phyloP scores from a whole-genome alignment of 35 echinoderm and acorn worm species.

The Ophiothrix spiculata region DNA sequence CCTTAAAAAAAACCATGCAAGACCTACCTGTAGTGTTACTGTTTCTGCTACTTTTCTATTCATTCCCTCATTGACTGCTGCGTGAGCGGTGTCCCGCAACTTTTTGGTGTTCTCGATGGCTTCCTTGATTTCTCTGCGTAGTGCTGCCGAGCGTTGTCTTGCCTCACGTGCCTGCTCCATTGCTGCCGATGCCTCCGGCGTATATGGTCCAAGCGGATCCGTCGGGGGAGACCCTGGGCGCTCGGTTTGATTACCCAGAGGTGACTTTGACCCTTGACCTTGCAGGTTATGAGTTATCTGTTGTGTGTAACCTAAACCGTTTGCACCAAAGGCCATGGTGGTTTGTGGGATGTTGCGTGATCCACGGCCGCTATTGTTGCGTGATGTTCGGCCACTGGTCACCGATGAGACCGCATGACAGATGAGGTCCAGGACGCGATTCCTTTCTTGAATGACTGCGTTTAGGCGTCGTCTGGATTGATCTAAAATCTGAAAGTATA shows the following conservation, averaged over 20 bases:
- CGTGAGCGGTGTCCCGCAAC: constrained; percentile 65
- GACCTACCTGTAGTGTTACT: constrained; percentile 78
- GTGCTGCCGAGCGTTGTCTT: constrained; percentile 49
- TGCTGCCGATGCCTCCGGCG: constrained; percentile 82
- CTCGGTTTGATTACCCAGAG: constrained; percentile 21
- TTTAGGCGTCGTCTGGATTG: constrained; percentile 73
- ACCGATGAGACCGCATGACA: constrained; percentile 95
- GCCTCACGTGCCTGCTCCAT: constrained; percentile 91
- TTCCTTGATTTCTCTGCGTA: constrained; percentile 79
- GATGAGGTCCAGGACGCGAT: constrained; percentile 92
- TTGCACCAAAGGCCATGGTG: constrained; percentile 81
- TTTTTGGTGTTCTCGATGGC: constrained; percentile 86
- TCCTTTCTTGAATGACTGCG: constrained; percentile 93
- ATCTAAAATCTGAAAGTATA: constrained; percentile 77
- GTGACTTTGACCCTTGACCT: constrained; percentile 22
- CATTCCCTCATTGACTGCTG: constrained; percentile 84
- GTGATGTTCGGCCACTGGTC: constrained; percentile 82
- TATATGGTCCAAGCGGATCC: constrained; percentile 89
- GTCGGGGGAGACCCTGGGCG: constrained; percentile 37
- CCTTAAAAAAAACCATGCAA: too few relatives aligned
- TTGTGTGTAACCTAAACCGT: constrained; percentile 84
- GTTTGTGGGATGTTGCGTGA: constrained; percentile 55
- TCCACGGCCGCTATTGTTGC: constrained; percentile 54
- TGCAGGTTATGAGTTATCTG: constrained; percentile 72
- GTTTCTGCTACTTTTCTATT: constrained; percentile 95